Base-by-base conservation (phyloP, 2,113 vertebrate species). In the Dryoscopus gambensis region DNA sequence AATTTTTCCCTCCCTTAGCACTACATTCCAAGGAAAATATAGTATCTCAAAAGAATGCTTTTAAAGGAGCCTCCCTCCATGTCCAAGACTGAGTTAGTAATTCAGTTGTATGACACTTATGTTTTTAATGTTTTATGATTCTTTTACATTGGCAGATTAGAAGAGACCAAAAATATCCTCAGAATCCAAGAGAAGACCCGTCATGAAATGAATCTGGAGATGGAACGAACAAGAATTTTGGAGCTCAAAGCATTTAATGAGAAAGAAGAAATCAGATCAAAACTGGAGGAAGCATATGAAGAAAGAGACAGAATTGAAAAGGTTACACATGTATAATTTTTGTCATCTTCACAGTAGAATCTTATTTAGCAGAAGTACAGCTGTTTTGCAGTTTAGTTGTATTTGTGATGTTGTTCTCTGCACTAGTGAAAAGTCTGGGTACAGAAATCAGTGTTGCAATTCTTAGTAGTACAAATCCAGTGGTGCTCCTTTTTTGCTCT, bases 241-340 rank as follows among this genome's bases (percentile, higher is more conserved):
- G 98, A 98, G 80, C 92, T 95, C 8, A 98, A 98, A 96, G 96
- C 98, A 8, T 98, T 98, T 89, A 50, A 97, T 60, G 98, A 98
- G 59, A 98, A 98, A 95, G 98, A 98, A 83, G 96, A 98, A 42
- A 96, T 98, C 44, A 97, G 98, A 71, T 98, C 98, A 73, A 97
- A 97, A 93, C 92, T 98, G 62, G 98, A 98, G 55, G 97, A 98
- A 74, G 91, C 90, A 1, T 95, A 97, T 52, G 98, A 98, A 96
- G 98, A 98, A 77, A 98, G 81, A 74, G 97, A 98, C 63, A 98
- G 97, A 80, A 94, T 63, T 83, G 52, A 30, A 69, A 98, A 98
- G 98, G 98, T 98, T 69, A 62, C 23, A 49, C 16, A n/a, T 28
- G 18, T 9, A 1, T 42, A 23, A 19, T 17, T 28, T 79, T 62